phyloP scores from a whole-genome alignment of 2,888 invertebrate genomes.

The Apocheima hispidaria region DNA sequence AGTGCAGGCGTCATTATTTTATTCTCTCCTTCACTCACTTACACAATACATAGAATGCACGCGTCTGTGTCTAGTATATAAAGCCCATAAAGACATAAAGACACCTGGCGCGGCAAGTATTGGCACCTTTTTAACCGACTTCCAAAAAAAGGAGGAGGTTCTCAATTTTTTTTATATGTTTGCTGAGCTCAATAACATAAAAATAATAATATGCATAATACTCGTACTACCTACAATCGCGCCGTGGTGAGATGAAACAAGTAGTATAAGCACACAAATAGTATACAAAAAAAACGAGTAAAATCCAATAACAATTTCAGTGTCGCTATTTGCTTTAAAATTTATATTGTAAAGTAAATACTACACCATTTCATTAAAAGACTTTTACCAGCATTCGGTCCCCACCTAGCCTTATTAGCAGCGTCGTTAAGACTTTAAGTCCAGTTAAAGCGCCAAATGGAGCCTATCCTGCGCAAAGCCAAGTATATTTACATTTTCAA shows the following conservation, averaged over 20 bases:
- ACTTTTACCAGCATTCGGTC: constrained; percentile 18
- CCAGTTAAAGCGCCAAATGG: constrained; percentile 41
- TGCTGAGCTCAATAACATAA: no score
- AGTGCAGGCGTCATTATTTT: no score
- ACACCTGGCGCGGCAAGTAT: no score
- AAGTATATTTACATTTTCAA: constrained; percentile 57
- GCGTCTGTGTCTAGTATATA: no score
- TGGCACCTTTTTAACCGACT: no score
- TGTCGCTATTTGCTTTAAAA: background rate
- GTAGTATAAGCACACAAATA: background rate
- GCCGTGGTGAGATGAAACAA: background rate
- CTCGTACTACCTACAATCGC: no score
- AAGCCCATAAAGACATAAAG: no score
- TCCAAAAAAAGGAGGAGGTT: no score
- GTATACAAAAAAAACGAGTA: background rate
- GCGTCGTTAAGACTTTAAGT: constrained; percentile 53
- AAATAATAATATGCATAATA: no score
- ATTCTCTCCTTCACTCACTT: no score
- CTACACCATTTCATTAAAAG: constrained; percentile 17
- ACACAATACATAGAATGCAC: no score
- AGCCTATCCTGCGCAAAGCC: constrained; percentile 34
- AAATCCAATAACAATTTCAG: background rate
- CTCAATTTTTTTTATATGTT: no score
- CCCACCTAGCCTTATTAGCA: constrained; percentile 36
- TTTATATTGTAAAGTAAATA: constrained; percentile 4